Evolutionary conservation across 35 echinoderm and acorn worm genomes (phyloP), one percentile per base, ranked within the genome.

Genomic region (Apostichopus californicus): DNA sequence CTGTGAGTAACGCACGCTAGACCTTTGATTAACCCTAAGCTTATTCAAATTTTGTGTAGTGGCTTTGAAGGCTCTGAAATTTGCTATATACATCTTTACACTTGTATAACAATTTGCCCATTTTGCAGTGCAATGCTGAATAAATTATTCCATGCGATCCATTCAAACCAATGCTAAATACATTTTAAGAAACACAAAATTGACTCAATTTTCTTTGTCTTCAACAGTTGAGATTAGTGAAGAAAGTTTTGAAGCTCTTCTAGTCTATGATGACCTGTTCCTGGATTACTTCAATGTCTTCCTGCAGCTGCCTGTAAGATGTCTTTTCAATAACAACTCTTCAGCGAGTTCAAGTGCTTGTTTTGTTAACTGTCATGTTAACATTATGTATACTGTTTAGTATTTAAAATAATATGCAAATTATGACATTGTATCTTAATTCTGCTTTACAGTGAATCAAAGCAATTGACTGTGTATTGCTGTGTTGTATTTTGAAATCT

Each of bases 271-370:
- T 94, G 96, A 98, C 56, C 91, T 98, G 10, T 98, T 98, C 25
- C 86, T 98, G 79, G 96, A 98, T 73, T 98, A 98, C 82, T 98
- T 98, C 77, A 98, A 98, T 94, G 96, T 94, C 28, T 98, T 98
- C 73, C 89, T 98, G 5, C 94, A 95, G 54, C 94, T 95, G 26
- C 93, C 96, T 80, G 96, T 98, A 89, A 98, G 96, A 96, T n/a
- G 5, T 22, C 15, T n/a, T 17, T n/a, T 73, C 71, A 73, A 6
- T 10, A 68, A 68, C 64, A 68, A 68, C 64, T 13, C 10, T 60
- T 60, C 7, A 60, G 58, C 6, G 4, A 60, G 11, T 9, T 60
- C 7, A 60, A 60, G 6, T 60, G 4, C 11, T 12, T 60, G 58
- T 60, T 9, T 9, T 60, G 58, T 17, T 78, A 78, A 78, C 77